Conservation (phyloP, 2,888 invertebrate species). For the Digitonthophagus gazella region DNA sequence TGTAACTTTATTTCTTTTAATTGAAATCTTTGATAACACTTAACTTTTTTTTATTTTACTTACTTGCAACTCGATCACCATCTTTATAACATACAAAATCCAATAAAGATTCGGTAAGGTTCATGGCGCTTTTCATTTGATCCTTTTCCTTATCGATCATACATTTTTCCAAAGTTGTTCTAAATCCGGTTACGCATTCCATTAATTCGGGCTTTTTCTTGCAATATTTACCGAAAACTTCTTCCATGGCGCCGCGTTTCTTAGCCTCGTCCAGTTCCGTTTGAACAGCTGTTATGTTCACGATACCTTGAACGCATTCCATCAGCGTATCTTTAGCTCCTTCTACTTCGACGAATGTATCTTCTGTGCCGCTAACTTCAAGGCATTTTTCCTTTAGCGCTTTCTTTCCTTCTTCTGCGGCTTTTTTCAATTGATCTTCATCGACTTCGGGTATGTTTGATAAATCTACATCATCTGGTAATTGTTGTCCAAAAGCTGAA, state of each 20-base stretch:
- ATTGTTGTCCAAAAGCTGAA: constrained; percentile 22
- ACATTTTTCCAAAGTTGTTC: constrained; percentile 61
- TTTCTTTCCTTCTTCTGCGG: constrained; percentile 50
- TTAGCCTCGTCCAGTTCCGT: constrained; percentile 68
- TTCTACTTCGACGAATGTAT: constrained; percentile 57
- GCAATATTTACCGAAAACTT: constrained; percentile 62
- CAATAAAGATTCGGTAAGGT: constrained; percentile 67
- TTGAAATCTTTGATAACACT: not conserved
- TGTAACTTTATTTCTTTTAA: not conserved
- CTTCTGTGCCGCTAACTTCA: constrained; percentile 59
- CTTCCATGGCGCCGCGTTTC: constrained; percentile 56
- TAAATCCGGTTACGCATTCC: constrained; percentile 61
- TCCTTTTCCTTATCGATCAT: constrained; percentile 61
- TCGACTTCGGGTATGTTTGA: constrained; percentile 35
- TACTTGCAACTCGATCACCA: constrained; percentile 78
- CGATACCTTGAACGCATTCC: constrained; percentile 58
- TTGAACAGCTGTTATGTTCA: constrained; percentile 60
- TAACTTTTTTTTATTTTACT: constrained; percentile 51
- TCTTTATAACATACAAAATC: constrained; percentile 77
- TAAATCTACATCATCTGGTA: constrained; percentile 34
- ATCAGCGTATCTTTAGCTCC: constrained; percentile 51
- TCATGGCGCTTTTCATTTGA: constrained; percentile 61
- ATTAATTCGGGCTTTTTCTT: constrained; percentile 60
- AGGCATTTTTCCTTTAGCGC: constrained; percentile 65
- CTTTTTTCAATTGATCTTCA: constrained; percentile 40